Conservation (phyloP, 2,113 vertebrate species). For the Malurus melanocephalus region DNA sequence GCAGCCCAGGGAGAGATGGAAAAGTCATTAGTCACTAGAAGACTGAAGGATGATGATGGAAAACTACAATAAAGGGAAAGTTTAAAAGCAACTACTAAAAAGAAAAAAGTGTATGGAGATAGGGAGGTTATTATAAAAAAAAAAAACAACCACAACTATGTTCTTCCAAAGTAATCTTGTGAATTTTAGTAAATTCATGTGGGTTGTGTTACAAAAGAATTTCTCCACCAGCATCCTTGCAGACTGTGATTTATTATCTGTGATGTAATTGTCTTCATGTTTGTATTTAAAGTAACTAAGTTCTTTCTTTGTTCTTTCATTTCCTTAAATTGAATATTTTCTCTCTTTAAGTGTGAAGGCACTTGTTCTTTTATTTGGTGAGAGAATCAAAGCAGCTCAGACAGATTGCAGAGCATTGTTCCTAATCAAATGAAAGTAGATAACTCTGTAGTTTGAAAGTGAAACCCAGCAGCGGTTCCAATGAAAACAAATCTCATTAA, state of each 20-base stretch:
- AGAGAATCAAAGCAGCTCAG: constrained; percentile 39
- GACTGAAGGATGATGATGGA: background rate
- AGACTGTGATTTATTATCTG: constrained; percentile 18
- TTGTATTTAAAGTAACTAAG: constrained; percentile 31
- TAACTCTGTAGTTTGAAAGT: constrained; percentile 54
- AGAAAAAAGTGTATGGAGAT: background rate
- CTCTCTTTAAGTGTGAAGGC: constrained; percentile 7
- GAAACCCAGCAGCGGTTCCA: constrained; percentile 37
- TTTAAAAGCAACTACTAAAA: background rate
- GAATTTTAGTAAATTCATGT: background rate
- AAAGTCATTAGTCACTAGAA: constrained; percentile 6
- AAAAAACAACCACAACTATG: background rate
- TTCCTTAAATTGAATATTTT: constrained; percentile 44
- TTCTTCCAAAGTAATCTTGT: background rate
- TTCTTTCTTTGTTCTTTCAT: constrained; percentile 47
- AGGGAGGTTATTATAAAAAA: background rate
- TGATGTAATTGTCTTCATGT: constrained; percentile 32
- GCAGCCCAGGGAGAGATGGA: background rate
- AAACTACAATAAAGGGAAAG: constrained; percentile 21
- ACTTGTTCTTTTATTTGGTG: constrained; percentile 43
- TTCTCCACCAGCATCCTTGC: constrained; percentile 7
- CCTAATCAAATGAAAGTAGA: constrained; percentile 59
- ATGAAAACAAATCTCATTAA: constrained; percentile 58
- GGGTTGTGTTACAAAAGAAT: background rate
- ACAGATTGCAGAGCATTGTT: constrained; percentile 48